Evolutionary conservation across 2,797 vertebrate species (phyloP).

Genomic region (Betta splendens): DNA sequence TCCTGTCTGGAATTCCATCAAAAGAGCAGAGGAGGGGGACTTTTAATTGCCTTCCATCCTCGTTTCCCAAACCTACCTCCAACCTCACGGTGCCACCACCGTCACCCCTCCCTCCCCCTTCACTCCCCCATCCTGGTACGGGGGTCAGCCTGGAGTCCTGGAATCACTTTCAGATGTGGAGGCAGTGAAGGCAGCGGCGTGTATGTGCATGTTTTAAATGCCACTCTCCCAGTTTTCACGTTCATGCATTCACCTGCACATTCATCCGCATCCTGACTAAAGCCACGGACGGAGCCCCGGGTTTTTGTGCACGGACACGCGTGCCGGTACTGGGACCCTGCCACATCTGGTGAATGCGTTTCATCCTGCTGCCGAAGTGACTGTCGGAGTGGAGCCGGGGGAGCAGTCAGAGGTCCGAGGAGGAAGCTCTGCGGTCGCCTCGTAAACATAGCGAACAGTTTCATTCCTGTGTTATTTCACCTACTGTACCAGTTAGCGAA

Average conservation of each 20-base stretch:
- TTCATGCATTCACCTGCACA: slow-evolving; percentile 54
- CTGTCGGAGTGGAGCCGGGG: slow-evolving; percentile 45
- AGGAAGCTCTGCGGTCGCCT: slow-evolving; percentile 31
- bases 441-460: slow-evolving; percentile 63
- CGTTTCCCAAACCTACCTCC: slow-evolving; percentile 77
- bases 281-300: no score
- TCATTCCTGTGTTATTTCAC: slow-evolving; percentile 57
- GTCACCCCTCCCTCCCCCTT: not conserved
- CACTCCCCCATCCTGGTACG: slow-evolving; percentile 59
- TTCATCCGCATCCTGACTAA: slow-evolving; percentile 26
- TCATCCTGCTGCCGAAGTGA: slow-evolving; percentile 30
- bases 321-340: slow-evolving; percentile 11
- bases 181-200: slow-evolving; percentile 56
- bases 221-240: no score
- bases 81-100: slow-evolving; percentile 19
- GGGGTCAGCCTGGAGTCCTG: slow-evolving; percentile 75
- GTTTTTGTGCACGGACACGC: slow-evolving; percentile 17
- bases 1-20: slow-evolving; percentile 83
- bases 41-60: slow-evolving; percentile 82
- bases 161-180: slow-evolving; percentile 85
- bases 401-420: slow-evolving; percentile 48
- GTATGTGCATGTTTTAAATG: slow-evolving; percentile 40
- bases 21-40: slow-evolving; percentile 71
- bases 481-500: slow-evolving; percentile 28
- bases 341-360: slow-evolving; percentile 64